These are phyloP conservation scores for Vespertilio murinus DNA, from an alignment of 2,797 vertebrate species.

Conservation along the genomic window DNA sequence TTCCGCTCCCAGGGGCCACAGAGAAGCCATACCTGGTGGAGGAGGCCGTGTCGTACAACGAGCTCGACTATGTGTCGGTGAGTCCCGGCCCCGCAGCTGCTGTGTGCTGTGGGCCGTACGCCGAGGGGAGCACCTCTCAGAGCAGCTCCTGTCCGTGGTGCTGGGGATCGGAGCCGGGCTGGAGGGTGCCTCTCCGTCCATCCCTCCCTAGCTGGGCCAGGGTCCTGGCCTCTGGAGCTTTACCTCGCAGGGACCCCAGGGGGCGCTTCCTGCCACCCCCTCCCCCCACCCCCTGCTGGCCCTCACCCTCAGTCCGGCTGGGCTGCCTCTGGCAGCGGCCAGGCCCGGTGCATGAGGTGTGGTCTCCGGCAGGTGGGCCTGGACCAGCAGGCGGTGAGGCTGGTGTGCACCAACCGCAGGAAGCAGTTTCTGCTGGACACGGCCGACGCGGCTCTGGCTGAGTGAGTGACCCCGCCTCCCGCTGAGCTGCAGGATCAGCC, in stretches of 20 bases:
- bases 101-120: accelerated
- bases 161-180: neutral
- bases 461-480: conserved; percentile 85
- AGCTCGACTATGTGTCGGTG: conserved; percentile 97
- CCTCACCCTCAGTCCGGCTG: neutral
- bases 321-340: neutral
- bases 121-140: neutral
- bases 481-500: accelerated
- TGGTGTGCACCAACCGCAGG: conserved; percentile 96
- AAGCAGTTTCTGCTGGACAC: conserved; percentile 97
- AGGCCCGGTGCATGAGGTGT: neutral
- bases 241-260: neutral
- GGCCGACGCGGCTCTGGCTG: conserved; percentile 90
- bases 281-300: neutral
- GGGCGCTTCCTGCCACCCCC: neutral
- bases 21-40: conserved; percentile 98
- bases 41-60: conserved; percentile 95
- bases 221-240: neutral
- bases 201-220: neutral
- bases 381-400: conserved; percentile 93
- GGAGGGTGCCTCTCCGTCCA: accelerated
- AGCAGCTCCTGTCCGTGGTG: accelerated
- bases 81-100: conserved; percentile 71
- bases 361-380: conserved; percentile 91
- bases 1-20: conserved; percentile 89